These are phyloP conservation scores for Machimus rusticus DNA, from an alignment of 2,888 invertebrate genomes.

Conservation along the genomic window DNA sequence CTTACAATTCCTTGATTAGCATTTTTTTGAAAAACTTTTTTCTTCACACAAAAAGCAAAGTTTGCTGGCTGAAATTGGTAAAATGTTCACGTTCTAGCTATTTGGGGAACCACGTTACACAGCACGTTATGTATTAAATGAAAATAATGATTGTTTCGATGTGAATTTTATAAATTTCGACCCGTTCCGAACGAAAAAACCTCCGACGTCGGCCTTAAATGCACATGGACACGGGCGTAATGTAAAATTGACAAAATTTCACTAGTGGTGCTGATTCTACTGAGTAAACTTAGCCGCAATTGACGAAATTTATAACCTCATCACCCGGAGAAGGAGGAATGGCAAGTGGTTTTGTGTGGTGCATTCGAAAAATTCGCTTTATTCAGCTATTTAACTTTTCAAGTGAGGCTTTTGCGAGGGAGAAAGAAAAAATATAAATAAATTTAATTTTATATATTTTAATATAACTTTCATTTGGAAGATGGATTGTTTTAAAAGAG, in stretches of 20 bases:
- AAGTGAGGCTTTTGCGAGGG: not conserved
- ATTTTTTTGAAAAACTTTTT: slow-evolving; percentile 28
- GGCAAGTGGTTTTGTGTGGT: not conserved
- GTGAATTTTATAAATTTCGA: not conserved
- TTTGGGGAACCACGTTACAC: not conserved
- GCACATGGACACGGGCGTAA: slow-evolving; percentile 47
- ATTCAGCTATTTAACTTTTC: not conserved
- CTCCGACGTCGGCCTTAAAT: slow-evolving; percentile 31
- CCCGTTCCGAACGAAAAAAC: slow-evolving; percentile 4
- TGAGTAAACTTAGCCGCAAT: not conserved
- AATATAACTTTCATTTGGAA: not conserved
- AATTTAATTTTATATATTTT: too few relatives aligned
- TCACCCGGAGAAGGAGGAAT: not conserved
- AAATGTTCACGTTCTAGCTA: not conserved
- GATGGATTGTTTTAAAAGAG: not conserved
- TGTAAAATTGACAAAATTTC: slow-evolving; percentile 40
- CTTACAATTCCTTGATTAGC: slow-evolving; percentile 48
- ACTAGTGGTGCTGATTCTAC: not conserved
- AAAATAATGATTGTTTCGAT: not conserved
- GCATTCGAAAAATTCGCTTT: not conserved
- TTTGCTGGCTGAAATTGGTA: not conserved
- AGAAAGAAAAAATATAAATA: not conserved
- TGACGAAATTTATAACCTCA: not conserved
- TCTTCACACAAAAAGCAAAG: not conserved
- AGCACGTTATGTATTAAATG: not conserved